Evolutionary conservation across 2,888 invertebrate species (phyloP).

Genomic region (Drosophila hamatofila): DNA sequence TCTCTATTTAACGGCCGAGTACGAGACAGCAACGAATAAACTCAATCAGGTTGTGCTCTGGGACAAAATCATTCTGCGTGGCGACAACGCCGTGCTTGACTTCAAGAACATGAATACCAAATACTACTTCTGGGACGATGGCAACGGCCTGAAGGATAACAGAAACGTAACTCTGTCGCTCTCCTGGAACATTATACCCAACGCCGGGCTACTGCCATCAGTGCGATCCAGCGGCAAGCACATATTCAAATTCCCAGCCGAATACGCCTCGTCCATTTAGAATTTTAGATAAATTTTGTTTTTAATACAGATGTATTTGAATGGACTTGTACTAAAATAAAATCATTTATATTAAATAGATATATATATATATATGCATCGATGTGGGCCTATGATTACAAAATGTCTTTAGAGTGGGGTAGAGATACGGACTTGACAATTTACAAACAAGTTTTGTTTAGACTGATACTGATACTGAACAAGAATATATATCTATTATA

Average conservation of each 20-base stretch:
- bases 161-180: constrained; percentile 97
- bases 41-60: constrained; percentile 98
- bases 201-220: constrained; percentile 97
- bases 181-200: constrained; percentile 99
- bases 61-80: constrained; percentile 98
- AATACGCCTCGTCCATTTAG: constrained; percentile 90
- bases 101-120: constrained; percentile 98
- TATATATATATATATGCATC: constrained; percentile 1
- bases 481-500: neutral
- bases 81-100: constrained; percentile 96
- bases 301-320: constrained; percentile 33
- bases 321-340: constrained; percentile 50
- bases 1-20: constrained; percentile 98
- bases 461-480: constrained; percentile 12
- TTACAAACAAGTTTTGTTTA: constrained; percentile 27
- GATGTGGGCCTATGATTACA: constrained; percentile 5
- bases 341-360: constrained; percentile 50
- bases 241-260: constrained; percentile 94
- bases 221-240: constrained; percentile 93
- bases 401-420: neutral
- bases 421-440: constrained; percentile 26
- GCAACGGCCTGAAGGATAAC: constrained; percentile 96
- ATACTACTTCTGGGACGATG: constrained; percentile 99
- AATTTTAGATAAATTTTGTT: constrained; percentile 7
- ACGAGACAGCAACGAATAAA: constrained; percentile 94